Evolutionary conservation across 1,140 invertebrate species (phyloP), one percentile per base, ranked within the genome.

Genomic region (Pseudoatta argentina): DNA sequence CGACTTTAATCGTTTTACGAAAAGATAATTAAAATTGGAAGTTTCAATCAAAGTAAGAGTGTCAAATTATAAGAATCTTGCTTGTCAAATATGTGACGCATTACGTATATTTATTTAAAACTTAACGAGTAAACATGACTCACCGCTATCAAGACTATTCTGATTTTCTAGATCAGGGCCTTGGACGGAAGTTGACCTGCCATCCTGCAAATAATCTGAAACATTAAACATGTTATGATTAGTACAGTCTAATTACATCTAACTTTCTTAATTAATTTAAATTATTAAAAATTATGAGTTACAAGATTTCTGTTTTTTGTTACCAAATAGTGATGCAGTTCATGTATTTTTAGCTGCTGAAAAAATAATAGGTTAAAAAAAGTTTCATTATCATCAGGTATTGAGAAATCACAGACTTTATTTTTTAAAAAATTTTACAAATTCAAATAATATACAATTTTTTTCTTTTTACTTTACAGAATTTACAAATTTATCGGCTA

Each of bases 131-230:
- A 53, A 57, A 57, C 8, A 8, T 27, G 16, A 92, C 93, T 94
- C 79, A 94, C 93, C 93, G 71, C 93, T 94, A 73, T 94, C 93
- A 85, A 93, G 92, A 24, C 93, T 94, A 67, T 94, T 94, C 61
- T 94, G 93, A 89, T 94, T 94, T 21, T 94, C 93, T 77, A 94
- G 59, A 72, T 94, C 93, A 2, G 92, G 89, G 16, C 86, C 92
- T 63, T 91, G 90, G 2, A 89, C 55, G 3, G 93, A 89, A 24
- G 92, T 91, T 10, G 88, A 76, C 7, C 88, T 87, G 34, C 86
- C 88, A 44, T 93, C 91, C 85, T 82, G 92, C 5, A 93, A 27
- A 48, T 90, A 94, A 85, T 93, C 93, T 94, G 90, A 48, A 93
- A 93, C 51, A 24, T 4, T 48, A 86, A 7, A 57, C 0, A 81